These are phyloP conservation scores for Boloria euphrosyne DNA, from an alignment of 2,888 invertebrate species.

Conservation along the genomic window DNA sequence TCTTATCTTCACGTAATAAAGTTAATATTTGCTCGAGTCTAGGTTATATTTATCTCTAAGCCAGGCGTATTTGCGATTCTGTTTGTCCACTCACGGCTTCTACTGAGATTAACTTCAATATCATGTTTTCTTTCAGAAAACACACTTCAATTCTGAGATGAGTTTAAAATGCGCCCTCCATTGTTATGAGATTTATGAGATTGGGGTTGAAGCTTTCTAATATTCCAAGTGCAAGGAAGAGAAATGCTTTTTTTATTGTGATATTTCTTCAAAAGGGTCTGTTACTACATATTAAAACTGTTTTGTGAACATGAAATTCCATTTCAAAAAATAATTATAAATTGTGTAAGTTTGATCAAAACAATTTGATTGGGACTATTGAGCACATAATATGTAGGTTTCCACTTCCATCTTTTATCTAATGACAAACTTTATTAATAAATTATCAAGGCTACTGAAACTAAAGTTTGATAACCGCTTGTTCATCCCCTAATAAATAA, in stretches of 20 bases:
- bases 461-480: no score
- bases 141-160: constrained; percentile 36
- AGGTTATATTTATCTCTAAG: constrained; percentile 24
- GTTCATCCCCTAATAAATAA: no score
- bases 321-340: no score
- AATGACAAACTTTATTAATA: no score
- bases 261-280: no score
- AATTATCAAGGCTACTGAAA: no score
- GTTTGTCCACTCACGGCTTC: constrained; percentile 31
- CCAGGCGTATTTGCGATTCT: constrained; percentile 30
- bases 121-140: constrained; percentile 40
- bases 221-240: background rate
- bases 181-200: constrained; percentile 17
- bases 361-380: no score
- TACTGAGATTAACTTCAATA: constrained; percentile 42
- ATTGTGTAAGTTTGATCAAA: no score
- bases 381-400: no score
- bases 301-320: no score
- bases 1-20: background rate
- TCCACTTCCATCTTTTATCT: no score
- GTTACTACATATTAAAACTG: no score
- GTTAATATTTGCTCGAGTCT: constrained; percentile 1
- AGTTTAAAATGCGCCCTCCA: constrained; percentile 27
- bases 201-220: background rate
- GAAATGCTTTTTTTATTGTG: constrained; percentile 4